Evolutionary conservation across 2,888 invertebrate genomes (phyloP).

Genomic region (Strigamia maritima): DNA sequence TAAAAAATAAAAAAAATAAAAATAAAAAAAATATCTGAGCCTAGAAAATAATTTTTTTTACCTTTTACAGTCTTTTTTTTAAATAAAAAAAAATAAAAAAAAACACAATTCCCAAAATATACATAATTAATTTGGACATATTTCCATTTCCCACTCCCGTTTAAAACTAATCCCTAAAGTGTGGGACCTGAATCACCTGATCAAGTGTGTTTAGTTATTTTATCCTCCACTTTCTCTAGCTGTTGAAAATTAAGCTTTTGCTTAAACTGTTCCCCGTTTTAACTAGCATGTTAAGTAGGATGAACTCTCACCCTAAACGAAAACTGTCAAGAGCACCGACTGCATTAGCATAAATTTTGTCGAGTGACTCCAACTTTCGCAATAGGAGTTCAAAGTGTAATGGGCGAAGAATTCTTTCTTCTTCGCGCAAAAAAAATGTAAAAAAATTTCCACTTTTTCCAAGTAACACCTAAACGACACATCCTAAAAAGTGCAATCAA

Average conservation of each 20-base stretch:
- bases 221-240: slow-evolving; percentile 4
- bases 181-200: slow-evolving; percentile 6
- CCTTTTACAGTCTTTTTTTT: neutral
- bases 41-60: neutral
- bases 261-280: slow-evolving; percentile 8
- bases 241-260: slow-evolving; percentile 27
- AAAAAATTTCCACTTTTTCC: neutral
- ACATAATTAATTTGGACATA: neutral
- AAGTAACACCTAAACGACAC: slow-evolving; percentile 19
- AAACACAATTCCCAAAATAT: neutral
- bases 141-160: neutral
- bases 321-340: slow-evolving; percentile 26
- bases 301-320: slow-evolving; percentile 28
- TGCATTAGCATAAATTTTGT: slow-evolving; percentile 31
- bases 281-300: slow-evolving; percentile 32
- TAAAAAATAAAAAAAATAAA: neutral
- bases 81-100: neutral
- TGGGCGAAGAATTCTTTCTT: neutral
- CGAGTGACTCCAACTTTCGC: neutral
- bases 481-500: slow-evolving; percentile 30
- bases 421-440: neutral
- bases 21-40: neutral
- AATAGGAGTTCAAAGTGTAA: slow-evolving; percentile 15
- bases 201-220: slow-evolving; percentile 8
- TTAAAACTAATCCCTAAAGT: slow-evolving; percentile 24